Conservation (phyloP, 2,888 invertebrate genomes). For the Drosophila falleni region DNA sequence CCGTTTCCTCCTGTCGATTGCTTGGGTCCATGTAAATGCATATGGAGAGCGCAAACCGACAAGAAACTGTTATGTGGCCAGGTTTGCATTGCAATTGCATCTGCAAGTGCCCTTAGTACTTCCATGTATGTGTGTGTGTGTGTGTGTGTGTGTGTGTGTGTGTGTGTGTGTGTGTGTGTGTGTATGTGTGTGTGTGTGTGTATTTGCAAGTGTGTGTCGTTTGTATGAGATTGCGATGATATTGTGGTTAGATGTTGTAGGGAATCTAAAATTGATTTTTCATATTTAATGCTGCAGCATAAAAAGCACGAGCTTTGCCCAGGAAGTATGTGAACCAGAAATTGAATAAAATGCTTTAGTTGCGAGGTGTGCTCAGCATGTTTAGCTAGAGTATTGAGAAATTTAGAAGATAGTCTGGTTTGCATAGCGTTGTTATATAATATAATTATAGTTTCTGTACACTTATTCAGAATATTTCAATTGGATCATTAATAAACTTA, state of each 20-base stretch:
- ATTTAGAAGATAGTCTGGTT: too few relatives aligned
- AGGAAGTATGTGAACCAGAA: slow-evolving; percentile 17
- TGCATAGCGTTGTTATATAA: too few relatives aligned
- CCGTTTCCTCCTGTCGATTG: neutral
- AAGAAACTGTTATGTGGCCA: slow-evolving; percentile 55
- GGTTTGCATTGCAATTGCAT: slow-evolving; percentile 46
- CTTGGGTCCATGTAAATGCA: slow-evolving; percentile 25
- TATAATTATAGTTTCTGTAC: too few relatives aligned
- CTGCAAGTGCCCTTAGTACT: slow-evolving; percentile 27
- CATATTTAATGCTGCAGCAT: slow-evolving; percentile 60
- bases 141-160: slow-evolving; percentile 16
- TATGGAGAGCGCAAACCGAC: slow-evolving; percentile 32
- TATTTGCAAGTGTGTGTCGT: slow-evolving; percentile 18
- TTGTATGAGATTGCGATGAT: slow-evolving; percentile 37
- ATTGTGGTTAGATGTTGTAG: slow-evolving; percentile 54
- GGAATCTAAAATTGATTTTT: slow-evolving; percentile 71
- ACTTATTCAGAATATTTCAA: too few relatives aligned
- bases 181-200: slow-evolving; percentile 21
- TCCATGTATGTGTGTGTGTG: slow-evolving; percentile 2
- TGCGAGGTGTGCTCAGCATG: slow-evolving; percentile 10
- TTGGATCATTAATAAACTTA: too few relatives aligned
- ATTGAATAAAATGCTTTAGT: slow-evolving; percentile 29
- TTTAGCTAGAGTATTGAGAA: too few relatives aligned
- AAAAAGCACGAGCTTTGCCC: slow-evolving; percentile 3
- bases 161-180: slow-evolving; percentile 7